phyloP scores from a whole-genome alignment of 2,797 vertebrate species.

The Syncerus caffer region DNA sequence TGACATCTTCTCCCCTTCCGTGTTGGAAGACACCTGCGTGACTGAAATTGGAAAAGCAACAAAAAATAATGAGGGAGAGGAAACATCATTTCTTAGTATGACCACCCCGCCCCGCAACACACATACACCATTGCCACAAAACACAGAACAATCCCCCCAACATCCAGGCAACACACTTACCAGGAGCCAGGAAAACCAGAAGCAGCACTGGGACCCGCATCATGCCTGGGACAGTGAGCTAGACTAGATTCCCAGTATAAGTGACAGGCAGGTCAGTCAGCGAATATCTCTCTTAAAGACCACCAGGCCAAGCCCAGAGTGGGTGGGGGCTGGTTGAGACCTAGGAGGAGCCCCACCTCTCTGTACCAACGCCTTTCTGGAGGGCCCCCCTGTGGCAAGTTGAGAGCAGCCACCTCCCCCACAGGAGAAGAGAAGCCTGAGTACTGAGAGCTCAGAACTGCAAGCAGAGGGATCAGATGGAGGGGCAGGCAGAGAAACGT shows the following conservation, averaged over 20 bases:
- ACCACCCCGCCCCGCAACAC: rapidly evolving
- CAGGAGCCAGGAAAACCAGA: neutral
- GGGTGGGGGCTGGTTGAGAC: neutral
- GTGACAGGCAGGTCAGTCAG: neutral
- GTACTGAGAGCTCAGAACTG: too few relatives aligned
- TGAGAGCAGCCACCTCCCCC: neutral
- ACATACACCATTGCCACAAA: neutral
- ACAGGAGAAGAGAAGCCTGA: neutral
- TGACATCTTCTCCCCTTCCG: neutral
- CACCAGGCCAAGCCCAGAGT: too few relatives aligned
- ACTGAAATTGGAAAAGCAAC: neutral
- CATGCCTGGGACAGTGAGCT: neutral
- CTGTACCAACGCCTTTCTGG: neutral
- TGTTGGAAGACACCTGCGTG: neutral
- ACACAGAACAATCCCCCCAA: neutral
- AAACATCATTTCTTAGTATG: neutral
- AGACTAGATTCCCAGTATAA: neutral
- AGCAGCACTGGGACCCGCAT: neutral
- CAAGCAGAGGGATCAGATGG: neutral
- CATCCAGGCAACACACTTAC: neutral
- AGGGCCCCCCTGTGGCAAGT: too few relatives aligned
- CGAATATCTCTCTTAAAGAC: neutral
- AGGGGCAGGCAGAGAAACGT: neutral
- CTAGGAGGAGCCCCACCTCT: neutral
- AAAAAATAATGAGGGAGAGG: neutral